These are phyloP conservation scores for Aptenodytes forsteri DNA, from an alignment of 2,113 vertebrate species.

Conservation along the genomic window DNA sequence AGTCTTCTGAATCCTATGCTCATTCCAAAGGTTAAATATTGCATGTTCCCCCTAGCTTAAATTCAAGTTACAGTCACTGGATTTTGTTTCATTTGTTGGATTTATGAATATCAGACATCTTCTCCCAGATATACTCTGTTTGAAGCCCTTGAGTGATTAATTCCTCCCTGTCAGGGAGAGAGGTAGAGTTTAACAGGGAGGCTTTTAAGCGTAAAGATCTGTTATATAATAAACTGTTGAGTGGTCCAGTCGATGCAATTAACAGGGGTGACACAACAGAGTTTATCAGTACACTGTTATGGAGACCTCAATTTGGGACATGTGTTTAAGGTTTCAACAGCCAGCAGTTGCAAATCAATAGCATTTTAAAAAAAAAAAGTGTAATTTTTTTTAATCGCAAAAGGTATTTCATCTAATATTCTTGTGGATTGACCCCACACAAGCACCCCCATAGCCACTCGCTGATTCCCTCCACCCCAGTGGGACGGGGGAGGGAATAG, in stretches of 20 bases:
- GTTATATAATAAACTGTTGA: neutral
- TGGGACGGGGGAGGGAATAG: neutral
- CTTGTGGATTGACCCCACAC: neutral
- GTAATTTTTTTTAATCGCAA: neutral
- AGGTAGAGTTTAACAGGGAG: neutral
- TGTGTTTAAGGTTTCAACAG: neutral
- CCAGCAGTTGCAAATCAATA: neutral
- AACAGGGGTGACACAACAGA: neutral
- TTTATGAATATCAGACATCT: neutral
- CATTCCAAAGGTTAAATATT: neutral
- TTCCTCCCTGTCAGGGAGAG: neutral
- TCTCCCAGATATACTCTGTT: neutral
- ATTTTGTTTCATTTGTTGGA: neutral
- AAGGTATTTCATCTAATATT: neutral
- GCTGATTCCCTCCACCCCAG: accelerated
- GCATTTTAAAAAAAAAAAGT: neutral
- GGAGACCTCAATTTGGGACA: neutral
- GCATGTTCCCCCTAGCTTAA: neutral
- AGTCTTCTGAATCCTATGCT: neutral
- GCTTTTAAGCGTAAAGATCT: neutral
- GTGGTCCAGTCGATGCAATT: neutral
- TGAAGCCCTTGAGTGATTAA: neutral
- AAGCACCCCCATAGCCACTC: neutral
- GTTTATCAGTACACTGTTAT: neutral
- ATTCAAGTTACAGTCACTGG: neutral